These are phyloP conservation scores for Drosophila rubida DNA, from an alignment of 2,888 invertebrate species.

Conservation along the genomic window DNA sequence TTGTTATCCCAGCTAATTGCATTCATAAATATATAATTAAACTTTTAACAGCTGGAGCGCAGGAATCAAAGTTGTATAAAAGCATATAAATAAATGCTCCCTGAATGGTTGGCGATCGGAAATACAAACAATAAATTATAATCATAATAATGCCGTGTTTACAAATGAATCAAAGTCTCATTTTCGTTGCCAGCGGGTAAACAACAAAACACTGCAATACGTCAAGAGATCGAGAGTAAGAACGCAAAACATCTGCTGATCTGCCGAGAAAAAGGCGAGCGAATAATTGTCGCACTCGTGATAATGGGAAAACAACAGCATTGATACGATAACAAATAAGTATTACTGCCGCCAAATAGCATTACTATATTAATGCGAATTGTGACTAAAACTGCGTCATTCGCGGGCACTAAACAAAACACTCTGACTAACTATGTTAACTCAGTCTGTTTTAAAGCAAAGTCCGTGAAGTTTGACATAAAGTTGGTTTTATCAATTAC, in stretches of 20 bases:
- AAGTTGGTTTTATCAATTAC: background rate
- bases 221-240: background rate
- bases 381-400: conserved; percentile 8
- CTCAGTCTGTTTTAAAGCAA: background rate
- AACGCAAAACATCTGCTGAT: conserved; percentile 15
- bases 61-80: conserved; percentile 20
- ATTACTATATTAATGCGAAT: conserved; percentile 3
- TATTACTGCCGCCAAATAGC: background rate
- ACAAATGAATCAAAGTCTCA: conserved; percentile 22
- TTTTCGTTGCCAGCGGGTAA: background rate
- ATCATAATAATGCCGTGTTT: conserved; percentile 19
- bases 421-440: background rate
- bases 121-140: conserved; percentile 16
- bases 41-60: conserved; percentile 16
- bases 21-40: conserved; percentile 35
- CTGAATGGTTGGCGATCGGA: background rate
- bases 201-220: conserved; percentile 3
- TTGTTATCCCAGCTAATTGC: conserved; percentile 35
- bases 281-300: conserved; percentile 17
- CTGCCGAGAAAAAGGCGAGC: background rate
- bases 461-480: background rate
- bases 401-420: background rate
- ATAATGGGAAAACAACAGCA: conserved; percentile 10
- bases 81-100: conserved; percentile 8
- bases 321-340: conserved; percentile 9